phyloP scores from a whole-genome alignment of 2,797 vertebrate genomes.

The Apogon hyalosoma region DNA sequence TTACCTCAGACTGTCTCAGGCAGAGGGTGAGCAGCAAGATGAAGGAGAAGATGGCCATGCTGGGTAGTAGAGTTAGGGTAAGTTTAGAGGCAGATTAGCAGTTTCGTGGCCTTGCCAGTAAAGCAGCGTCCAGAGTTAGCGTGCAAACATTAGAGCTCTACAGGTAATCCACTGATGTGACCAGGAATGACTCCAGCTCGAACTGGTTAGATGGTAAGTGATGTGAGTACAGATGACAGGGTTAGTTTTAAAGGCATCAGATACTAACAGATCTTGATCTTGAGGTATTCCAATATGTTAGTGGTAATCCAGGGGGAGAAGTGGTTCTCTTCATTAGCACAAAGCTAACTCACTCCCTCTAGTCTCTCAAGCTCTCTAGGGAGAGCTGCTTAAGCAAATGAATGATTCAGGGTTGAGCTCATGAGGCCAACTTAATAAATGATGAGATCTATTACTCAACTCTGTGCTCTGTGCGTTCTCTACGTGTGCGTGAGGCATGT shows the following conservation, averaged over 20 bases:
- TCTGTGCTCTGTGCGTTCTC: constrained; percentile 47
- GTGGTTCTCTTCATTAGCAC: constrained; percentile 60
- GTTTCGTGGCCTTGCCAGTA: constrained; percentile 51
- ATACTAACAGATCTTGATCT: constrained; percentile 20
- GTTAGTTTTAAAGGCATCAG: constrained; percentile 44
- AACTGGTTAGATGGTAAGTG: constrained; percentile 46
- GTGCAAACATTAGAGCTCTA: constrained; percentile 34
- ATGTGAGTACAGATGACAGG: constrained; percentile 38
- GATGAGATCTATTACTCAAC: constrained; percentile 94
- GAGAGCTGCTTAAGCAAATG: constrained; percentile 89
- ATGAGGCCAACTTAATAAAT: constrained; percentile 92
- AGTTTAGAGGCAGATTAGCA: constrained; percentile 44
- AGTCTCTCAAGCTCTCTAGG: constrained; percentile 53
- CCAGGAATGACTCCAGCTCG: constrained; percentile 20
- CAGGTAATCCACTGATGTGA: constrained; percentile 52
- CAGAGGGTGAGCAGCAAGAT: constrained; percentile 81
- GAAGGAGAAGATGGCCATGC: constrained; percentile 60
- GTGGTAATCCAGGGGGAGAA: constrained; percentile 27
- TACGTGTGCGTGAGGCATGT: constrained; percentile 33
- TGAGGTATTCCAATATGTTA: constrained; percentile 62
- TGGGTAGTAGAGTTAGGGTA: constrained; percentile 48
- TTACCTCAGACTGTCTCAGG: constrained; percentile 89
- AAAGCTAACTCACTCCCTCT: constrained; percentile 61
- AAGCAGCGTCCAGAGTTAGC: constrained; percentile 55
- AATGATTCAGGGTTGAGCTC: constrained; percentile 93